Evolutionary conservation across 2,797 vertebrate genomes (phyloP).

Genomic region (Halcyon leucocephala): DNA sequence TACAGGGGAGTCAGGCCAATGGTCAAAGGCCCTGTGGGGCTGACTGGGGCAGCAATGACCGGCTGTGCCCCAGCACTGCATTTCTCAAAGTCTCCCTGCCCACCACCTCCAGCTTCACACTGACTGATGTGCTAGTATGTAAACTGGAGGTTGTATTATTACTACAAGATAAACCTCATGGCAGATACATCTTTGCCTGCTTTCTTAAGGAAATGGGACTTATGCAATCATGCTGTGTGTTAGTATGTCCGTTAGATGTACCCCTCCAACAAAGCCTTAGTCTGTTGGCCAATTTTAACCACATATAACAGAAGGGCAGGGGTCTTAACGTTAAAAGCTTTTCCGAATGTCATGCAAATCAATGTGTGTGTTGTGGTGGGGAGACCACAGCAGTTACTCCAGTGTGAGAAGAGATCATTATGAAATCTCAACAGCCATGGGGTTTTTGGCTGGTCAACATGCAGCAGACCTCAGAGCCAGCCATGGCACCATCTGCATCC

Average conservation of each 20-base stretch:
- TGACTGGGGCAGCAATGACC: rapidly evolving
- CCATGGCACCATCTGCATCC: background rate
- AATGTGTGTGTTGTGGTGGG: background rate
- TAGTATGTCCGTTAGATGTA: rapidly evolving
- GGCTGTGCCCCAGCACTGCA: background rate
- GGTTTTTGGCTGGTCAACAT: rapidly evolving
- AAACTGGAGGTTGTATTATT: background rate
- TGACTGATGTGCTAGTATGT: background rate
- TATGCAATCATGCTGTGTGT: rapidly evolving
- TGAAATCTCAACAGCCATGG: background rate
- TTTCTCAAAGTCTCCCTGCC: background rate
- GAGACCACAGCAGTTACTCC: background rate
- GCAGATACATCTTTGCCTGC: background rate
- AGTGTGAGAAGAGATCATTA: background rate
- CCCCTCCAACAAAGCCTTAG: background rate
- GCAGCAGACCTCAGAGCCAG: background rate
- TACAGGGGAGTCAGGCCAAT: background rate
- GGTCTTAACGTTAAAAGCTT: background rate
- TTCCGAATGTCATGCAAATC: background rate
- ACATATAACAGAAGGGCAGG: background rate
- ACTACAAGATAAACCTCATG: background rate
- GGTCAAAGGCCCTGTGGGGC: background rate
- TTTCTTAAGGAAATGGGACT: background rate
- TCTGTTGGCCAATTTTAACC: background rate
- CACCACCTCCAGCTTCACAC: background rate